A percentile compares a stretch with the other conserved stretches of the same genome.
phyloP scores from a whole-genome alignment of 2,113 vertebrate genomes.

The Zeus faber region DNA sequence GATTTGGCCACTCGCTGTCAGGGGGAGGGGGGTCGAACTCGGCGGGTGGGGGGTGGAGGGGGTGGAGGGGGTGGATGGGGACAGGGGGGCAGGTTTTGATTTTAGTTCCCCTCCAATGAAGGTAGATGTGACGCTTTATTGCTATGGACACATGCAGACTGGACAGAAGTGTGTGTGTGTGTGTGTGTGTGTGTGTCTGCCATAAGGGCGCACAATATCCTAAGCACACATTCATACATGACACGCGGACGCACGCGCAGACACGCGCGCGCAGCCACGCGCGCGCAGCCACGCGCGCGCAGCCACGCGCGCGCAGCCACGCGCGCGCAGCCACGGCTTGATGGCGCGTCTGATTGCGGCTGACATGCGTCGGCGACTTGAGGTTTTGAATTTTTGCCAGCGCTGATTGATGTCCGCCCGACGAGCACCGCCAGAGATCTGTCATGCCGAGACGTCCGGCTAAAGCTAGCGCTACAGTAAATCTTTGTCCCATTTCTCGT shows the following conservation, averaged over 20 bases:
- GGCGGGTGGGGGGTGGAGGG: not conserved
- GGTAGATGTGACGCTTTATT: constrained; percentile 64
- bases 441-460: not conserved
- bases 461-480: too few relatives aligned
- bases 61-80: constrained; percentile 1
- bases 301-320: not conserved
- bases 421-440: too few relatives aligned
- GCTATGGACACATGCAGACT: constrained; percentile 42
- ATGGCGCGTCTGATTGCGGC: not conserved
- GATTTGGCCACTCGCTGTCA: constrained; percentile 59
- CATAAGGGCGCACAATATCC: not conserved
- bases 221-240: not conserved
- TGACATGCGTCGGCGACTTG: not conserved
- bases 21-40: constrained; percentile 16
- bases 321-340: not conserved
- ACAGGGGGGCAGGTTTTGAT: constrained; percentile 49
- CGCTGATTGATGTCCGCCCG: not conserved
- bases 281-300: not conserved
- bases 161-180: not conserved
- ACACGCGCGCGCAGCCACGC: not conserved
- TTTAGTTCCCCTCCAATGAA: constrained; percentile 67
- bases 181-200: constrained; percentile 5
- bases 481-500: too few relatives aligned
- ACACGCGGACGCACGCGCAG: not conserved
- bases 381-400: not conserved